These are phyloP conservation scores for Burhinus oedicnemus DNA, from an alignment of 2,113 vertebrate species.

Conservation along the genomic window DNA sequence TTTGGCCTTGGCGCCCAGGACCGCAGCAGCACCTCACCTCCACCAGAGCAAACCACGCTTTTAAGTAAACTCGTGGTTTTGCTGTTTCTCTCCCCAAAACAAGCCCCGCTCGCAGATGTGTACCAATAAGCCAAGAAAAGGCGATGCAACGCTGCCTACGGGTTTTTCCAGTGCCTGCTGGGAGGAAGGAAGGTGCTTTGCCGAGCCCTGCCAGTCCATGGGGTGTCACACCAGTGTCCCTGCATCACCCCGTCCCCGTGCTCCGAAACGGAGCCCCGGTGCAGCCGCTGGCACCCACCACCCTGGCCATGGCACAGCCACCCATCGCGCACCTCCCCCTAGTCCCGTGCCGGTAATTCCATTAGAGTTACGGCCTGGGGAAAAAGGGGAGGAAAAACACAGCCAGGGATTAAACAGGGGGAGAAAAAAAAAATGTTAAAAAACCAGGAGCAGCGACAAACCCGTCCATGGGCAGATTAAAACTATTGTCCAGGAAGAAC, in stretches of 20 bases:
- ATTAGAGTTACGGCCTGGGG: background rate
- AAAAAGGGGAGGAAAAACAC: background rate
- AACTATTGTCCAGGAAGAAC: slow-evolving; percentile 43
- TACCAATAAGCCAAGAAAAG: background rate
- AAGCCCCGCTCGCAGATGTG: background rate
- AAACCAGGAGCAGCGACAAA: background rate
- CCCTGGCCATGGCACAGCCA: background rate
- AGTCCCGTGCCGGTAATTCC: background rate
- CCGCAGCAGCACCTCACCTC: background rate
- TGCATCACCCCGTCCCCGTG: background rate
- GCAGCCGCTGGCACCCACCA: background rate
- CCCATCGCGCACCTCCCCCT: background rate
- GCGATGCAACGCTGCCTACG: background rate
- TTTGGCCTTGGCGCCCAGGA: background rate
- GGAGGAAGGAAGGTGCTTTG: slow-evolving; percentile 66
- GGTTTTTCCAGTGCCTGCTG: background rate
- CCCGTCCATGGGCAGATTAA: background rate
- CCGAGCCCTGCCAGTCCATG: slow-evolving; percentile 61
- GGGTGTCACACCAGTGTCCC: slow-evolving; percentile 69
- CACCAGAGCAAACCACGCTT: background rate
- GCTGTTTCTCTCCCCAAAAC: background rate
- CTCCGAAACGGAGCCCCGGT: background rate
- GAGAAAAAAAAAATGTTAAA: background rate
- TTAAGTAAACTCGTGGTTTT: background rate
- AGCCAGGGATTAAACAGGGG: background rate